phyloP scores from a whole-genome alignment of 2,888 invertebrate species.

The Nemurella pictetii region DNA sequence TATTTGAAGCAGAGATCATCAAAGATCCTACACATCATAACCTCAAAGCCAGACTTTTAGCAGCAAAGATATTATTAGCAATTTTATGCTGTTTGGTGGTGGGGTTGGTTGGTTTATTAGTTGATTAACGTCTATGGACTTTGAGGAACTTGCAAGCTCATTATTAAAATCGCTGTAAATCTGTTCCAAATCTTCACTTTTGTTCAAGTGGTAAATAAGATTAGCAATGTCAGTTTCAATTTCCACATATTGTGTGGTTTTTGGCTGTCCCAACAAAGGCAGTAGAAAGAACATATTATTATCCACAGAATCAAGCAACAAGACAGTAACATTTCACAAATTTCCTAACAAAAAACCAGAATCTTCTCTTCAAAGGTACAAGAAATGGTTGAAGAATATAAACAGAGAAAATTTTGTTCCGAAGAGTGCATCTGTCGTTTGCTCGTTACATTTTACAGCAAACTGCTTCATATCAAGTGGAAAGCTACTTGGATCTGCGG shows the following conservation, averaged over 20 bases:
- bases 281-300: not conserved
- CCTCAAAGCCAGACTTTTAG: too few species aligned
- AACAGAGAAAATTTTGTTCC: conserved; percentile 1
- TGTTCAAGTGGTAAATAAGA: too few species aligned
- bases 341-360: not conserved
- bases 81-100: too few species aligned
- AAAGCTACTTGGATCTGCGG: not conserved
- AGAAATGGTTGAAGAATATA: not conserved
- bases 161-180: too few species aligned
- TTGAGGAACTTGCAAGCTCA: too few species aligned
- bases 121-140: too few species aligned
- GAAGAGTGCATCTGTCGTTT: not conserved
- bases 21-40: too few species aligned
- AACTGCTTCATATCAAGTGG: not conserved
- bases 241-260: conserved; percentile 3
- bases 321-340: not conserved
- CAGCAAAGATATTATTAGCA: too few species aligned
- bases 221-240: not conserved
- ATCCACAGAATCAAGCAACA: not conserved
- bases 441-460: conserved; percentile 6
- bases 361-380: not conserved
- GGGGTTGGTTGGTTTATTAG: too few species aligned
- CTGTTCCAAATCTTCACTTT: too few species aligned
- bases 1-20: too few species aligned
- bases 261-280: conserved; percentile 17